Evolutionary conservation across 2,113 vertebrate genomes (phyloP).

Genomic region (Phyllostomus hastatus): DNA sequence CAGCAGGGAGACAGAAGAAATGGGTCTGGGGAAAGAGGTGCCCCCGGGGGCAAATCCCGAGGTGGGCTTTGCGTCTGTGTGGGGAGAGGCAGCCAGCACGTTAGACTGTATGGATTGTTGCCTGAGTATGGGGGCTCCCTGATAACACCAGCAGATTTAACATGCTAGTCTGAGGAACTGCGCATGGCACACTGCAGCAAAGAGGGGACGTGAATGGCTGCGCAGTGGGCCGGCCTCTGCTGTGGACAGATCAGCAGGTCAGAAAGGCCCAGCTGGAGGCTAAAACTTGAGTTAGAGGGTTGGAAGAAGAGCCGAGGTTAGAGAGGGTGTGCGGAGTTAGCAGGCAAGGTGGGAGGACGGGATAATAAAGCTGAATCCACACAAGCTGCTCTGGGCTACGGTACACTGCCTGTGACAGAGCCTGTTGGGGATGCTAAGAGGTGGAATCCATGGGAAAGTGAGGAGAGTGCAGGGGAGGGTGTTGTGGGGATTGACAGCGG

Average conservation of each 20-base stretch:
- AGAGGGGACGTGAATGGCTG: neutral
- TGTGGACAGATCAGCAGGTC: neutral
- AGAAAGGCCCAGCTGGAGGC: neutral
- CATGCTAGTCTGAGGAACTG: neutral
- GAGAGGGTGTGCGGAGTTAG: neutral
- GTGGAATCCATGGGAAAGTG: neutral
- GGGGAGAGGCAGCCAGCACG: neutral
- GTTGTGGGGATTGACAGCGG: neutral
- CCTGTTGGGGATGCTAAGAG: neutral
- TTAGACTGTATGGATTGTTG: neutral
- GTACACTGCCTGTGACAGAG: neutral
- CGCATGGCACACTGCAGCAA: neutral
- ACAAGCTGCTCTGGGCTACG: neutral
- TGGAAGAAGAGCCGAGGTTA: neutral
- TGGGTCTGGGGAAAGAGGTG: neutral
- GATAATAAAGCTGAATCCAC: neutral
- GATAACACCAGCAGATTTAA: no score
- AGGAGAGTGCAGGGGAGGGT: neutral
- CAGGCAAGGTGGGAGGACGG: neutral
- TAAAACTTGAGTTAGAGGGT: neutral
- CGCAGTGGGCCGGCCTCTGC: neutral
- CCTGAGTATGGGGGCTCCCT: neutral
- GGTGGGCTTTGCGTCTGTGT: no score
- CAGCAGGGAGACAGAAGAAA: neutral
- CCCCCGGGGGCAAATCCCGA: neutral